These are phyloP conservation scores for Astur gentilis DNA, from an alignment of 2,113 vertebrate species.

Conservation along the genomic window DNA sequence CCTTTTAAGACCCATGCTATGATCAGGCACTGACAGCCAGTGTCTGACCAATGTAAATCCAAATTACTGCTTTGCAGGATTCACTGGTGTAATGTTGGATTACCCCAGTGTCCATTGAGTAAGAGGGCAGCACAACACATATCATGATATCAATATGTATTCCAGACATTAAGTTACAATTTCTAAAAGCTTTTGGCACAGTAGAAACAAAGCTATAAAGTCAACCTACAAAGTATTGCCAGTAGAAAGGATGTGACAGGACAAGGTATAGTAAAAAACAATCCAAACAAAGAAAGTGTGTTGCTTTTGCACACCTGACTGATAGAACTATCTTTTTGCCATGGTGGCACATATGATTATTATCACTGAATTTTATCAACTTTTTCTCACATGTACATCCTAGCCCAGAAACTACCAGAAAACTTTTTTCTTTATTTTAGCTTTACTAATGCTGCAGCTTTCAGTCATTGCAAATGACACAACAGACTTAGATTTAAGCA, in stretches of 20 bases:
- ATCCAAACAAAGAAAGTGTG: not conserved
- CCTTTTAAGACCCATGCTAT: not conserved
- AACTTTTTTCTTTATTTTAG: not conserved
- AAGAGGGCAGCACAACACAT: not conserved
- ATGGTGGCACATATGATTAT: accelerated
- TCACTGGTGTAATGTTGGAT: not conserved
- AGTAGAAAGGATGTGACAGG: not conserved
- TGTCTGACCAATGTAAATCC: not conserved
- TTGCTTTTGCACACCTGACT: not conserved
- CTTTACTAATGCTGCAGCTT: not conserved
- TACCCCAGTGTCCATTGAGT: not conserved
- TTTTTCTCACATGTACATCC: not conserved
- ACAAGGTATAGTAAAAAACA: not conserved
- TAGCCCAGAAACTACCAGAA: not conserved
- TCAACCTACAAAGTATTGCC: not conserved
- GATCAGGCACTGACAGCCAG: not conserved
- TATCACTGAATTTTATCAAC: not conserved
- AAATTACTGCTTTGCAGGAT: not conserved
- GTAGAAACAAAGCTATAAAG: not conserved
- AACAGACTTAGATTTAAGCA: not conserved
- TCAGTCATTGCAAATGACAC: not conserved
- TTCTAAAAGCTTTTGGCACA: not conserved
- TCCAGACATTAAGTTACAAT: not conserved
- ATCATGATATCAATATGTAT: not conserved
- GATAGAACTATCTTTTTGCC: not conserved